These are phyloP conservation scores for Psettodes erumei DNA, from an alignment of 2,113 vertebrate genomes.

Conservation along the genomic window DNA sequence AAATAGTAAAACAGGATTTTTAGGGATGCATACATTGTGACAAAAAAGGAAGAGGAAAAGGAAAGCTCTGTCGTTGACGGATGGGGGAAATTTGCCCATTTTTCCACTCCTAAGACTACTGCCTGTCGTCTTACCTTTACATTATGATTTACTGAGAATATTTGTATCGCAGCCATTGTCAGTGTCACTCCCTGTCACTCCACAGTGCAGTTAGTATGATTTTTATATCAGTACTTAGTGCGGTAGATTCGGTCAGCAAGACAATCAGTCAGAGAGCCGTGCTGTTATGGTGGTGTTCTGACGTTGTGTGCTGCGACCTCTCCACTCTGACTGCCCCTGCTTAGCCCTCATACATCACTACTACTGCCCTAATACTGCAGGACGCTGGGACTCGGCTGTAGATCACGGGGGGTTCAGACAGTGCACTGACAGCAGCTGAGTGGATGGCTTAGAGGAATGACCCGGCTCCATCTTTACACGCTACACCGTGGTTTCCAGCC, in stretches of 20 bases:
- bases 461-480: conserved; percentile 19
- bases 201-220: not conserved
- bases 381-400: conserved; percentile 35
- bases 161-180: conserved; percentile 15
- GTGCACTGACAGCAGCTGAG: conserved; percentile 40
- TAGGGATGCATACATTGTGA: not conserved
- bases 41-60: not conserved
- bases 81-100: not conserved
- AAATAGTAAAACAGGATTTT: not conserved
- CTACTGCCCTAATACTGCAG: conserved; percentile 49
- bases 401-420: conserved; percentile 39
- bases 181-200: conserved; percentile 24
- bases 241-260: conserved; percentile 38
- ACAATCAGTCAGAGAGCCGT: conserved; percentile 51
- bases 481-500: not conserved
- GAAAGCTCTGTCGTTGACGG: not conserved
- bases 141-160: conserved; percentile 32
- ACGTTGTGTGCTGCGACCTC: conserved; percentile 52
- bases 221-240: conserved; percentile 35
- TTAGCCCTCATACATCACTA: conserved; percentile 61
- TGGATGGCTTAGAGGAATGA: conserved; percentile 41
- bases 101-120: not conserved
- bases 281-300: conserved; percentile 34
- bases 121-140: not conserved
- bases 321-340: conserved; percentile 35